Conservation (phyloP, 1,140 invertebrate genomes). For the Asobara japonica region DNA sequence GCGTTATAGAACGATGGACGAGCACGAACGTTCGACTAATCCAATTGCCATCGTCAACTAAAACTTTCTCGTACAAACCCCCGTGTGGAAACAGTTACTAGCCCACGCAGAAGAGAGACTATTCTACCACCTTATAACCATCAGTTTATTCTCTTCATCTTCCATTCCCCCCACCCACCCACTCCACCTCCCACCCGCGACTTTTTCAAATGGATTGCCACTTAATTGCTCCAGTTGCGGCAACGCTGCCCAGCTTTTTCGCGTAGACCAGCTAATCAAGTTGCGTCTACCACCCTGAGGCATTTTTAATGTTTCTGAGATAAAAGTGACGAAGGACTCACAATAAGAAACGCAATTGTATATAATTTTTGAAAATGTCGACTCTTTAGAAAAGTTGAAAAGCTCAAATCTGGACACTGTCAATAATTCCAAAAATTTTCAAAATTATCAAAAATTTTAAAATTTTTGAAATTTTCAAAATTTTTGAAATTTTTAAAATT, state of each 20-base stretch:
- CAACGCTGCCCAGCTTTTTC: constrained; percentile 22
- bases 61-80: constrained; percentile 24
- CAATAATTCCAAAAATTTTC: too few relatives aligned
- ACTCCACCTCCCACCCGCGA: not conserved
- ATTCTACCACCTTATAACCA: constrained; percentile 11
- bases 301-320: constrained; percentile 21
- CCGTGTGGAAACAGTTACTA: not conserved
- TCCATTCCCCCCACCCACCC: not conserved
- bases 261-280: constrained; percentile 27
- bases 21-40: constrained; percentile 25
- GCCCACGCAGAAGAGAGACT: constrained; percentile 12
- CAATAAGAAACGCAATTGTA: too few relatives aligned
- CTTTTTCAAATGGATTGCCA: constrained; percentile 10
- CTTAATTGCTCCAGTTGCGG: constrained; percentile 34
- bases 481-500: too few relatives aligned
- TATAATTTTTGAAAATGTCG: too few relatives aligned
- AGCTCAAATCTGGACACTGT: too few relatives aligned
- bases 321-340: constrained; percentile 16
- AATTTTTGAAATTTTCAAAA: too few relatives aligned
- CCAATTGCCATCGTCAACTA: constrained; percentile 30
- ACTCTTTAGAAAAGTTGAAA: too few relatives aligned
- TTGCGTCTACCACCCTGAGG: constrained; percentile 15
- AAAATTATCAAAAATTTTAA: too few relatives aligned
- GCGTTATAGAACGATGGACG: constrained; percentile 11
- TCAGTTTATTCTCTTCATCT: not conserved